phyloP scores from a whole-genome alignment of 2,113 vertebrate species.

The Microcebus jonahi region DNA sequence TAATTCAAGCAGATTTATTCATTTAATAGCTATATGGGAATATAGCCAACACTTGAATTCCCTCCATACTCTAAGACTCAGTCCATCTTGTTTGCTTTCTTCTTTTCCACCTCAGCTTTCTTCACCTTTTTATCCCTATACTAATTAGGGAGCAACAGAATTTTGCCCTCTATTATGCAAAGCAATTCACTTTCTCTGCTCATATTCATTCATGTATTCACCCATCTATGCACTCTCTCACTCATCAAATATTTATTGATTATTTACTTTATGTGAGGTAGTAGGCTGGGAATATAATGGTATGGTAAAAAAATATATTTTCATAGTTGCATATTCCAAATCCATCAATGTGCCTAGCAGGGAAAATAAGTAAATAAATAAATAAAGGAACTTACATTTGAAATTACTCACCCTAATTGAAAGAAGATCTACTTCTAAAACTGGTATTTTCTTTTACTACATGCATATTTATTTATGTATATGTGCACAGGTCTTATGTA shows the following conservation, averaged over 20 bases:
- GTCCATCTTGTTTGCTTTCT: background rate
- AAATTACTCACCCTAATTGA: background rate
- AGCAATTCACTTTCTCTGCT: background rate
- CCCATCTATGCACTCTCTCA: background rate
- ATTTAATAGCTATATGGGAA: slow-evolving; percentile 37
- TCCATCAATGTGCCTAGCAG: background rate
- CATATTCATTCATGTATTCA: background rate
- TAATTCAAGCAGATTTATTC: slow-evolving; percentile 43
- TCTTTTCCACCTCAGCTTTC: background rate
- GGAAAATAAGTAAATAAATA: background rate
- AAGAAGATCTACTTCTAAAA: background rate
- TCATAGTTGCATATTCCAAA: background rate
- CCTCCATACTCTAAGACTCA: background rate
- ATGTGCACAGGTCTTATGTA: background rate
- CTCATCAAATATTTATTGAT: background rate
- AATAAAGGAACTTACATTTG: background rate
- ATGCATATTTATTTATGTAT: background rate
- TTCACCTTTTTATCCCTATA: background rate
- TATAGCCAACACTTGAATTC: background rate
- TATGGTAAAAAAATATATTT: background rate
- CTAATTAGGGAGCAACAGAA: background rate
- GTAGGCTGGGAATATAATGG: background rate
- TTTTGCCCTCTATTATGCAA: background rate
- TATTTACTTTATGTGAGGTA: background rate
- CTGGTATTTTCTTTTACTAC: background rate